phyloP scores from a whole-genome alignment of 2,113 vertebrate species.

The Pan troglodytes region NHGRI_mPanTro3-v2.1_pri NC_072403.2:109171501-109172000 shows the following conservation, averaged over 20 bases:
- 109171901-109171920: background rate
- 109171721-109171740: background rate
- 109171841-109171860: background rate
- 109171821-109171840: background rate
- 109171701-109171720: background rate
- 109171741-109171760: background rate
- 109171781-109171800: background rate
- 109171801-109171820: constrained; percentile 5
- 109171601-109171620: background rate
- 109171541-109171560: background rate
- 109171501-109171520: background rate
- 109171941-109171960: background rate
- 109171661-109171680: background rate
- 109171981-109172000: background rate
- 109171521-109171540: background rate
- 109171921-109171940: background rate
- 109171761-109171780: background rate
- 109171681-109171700: background rate
- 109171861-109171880: background rate
- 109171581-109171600: background rate
- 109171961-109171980: background rate
- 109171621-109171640: background rate
- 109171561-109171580: background rate
- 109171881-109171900: background rate
- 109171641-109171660: background rate